Conservation (phyloP, 2,797 vertebrate genomes). For the Acrossocheilus fasciatus region DNA sequence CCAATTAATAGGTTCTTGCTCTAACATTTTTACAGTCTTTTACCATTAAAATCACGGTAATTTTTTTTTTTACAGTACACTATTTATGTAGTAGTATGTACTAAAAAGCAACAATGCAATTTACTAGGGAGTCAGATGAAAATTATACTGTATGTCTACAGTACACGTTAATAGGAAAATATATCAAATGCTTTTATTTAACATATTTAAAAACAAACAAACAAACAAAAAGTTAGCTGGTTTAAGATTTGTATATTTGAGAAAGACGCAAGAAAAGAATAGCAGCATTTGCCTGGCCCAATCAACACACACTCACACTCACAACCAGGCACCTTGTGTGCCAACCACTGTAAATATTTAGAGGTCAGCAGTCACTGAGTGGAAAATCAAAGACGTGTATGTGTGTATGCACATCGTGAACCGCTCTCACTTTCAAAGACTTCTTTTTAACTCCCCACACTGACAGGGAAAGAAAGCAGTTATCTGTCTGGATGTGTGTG, state of each 20-base stretch:
- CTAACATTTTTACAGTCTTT: too few relatives aligned
- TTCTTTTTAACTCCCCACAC: constrained; percentile 59
- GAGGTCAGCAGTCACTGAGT: constrained; percentile 77
- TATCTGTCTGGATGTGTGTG: constrained; percentile 57
- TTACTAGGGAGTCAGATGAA: not conserved
- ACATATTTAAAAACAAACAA: not conserved
- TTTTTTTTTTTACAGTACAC: not conserved
- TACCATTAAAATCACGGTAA: too few relatives aligned
- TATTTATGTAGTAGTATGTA: not conserved
- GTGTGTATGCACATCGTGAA: constrained; percentile 22
- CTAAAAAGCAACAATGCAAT: not conserved
- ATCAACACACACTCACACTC: constrained; percentile 47
- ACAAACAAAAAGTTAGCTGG: too few relatives aligned
- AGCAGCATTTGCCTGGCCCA: constrained; percentile 23
- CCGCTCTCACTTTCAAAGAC: constrained; percentile 59
- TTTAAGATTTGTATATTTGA: constrained; percentile 16
- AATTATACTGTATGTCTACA: not conserved
- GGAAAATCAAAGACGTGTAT: constrained; percentile 74
- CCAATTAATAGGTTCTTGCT: too few relatives aligned
- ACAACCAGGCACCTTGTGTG: constrained; percentile 69
- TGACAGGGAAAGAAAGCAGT: constrained; percentile 65
- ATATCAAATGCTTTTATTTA: not conserved
- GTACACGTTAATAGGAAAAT: not conserved
- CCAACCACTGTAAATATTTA: constrained; percentile 83
- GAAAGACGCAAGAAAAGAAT: constrained; percentile 30